phyloP scores from a whole-genome alignment of 2,113 vertebrate species.

The Dromaius novaehollandiae region DNA sequence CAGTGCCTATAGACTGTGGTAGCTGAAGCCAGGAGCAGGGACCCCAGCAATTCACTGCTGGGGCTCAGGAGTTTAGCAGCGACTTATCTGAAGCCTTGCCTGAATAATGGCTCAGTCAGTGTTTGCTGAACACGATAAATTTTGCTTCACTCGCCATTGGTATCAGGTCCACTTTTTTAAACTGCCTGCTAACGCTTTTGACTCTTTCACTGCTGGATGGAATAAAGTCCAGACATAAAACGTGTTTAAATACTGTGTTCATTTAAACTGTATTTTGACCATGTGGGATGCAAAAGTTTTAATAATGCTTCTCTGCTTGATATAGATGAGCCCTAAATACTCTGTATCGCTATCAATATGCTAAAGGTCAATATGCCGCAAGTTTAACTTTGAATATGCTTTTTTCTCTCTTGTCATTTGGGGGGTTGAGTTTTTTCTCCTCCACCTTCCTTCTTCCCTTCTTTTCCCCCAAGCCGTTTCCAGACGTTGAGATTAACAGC shows the following conservation, averaged over 20 bases:
- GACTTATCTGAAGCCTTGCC: background rate
- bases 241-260: background rate
- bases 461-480: background rate
- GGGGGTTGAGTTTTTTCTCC: background rate
- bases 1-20: background rate
- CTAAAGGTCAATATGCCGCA: background rate
- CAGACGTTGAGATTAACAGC: background rate
- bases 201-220: background rate
- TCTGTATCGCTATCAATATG: background rate
- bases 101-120: conserved; percentile 8
- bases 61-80: background rate
- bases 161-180: background rate
- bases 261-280: background rate
- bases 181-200: background rate
- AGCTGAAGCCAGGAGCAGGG: background rate
- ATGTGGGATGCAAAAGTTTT: background rate
- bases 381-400: background rate
- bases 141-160: background rate
- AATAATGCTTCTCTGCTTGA: background rate
- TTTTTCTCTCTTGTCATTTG: background rate
- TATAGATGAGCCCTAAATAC: background rate
- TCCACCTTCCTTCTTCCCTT: background rate
- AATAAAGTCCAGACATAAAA: background rate
- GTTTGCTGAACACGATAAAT: conserved; percentile 7
- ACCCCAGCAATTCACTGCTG: background rate